Evolutionary conservation across 2,113 vertebrate species (phyloP).

Genomic region (Prinia subflava): DNA sequence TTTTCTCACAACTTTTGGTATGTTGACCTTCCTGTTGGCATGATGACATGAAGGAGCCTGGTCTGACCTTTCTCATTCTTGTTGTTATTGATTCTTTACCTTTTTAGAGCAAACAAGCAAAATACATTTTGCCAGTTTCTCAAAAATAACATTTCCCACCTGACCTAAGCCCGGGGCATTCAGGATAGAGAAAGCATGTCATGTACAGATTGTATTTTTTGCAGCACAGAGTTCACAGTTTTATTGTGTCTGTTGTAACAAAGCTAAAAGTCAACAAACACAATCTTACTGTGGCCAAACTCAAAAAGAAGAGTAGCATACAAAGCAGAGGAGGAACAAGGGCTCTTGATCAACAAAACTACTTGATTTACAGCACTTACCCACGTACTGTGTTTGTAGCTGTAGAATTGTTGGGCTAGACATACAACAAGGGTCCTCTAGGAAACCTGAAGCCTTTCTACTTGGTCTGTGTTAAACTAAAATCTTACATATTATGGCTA

Average conservation of each 20-base stretch:
- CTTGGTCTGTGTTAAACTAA: neutral
- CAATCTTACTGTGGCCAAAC: neutral
- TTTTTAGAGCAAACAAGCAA: constrained; percentile 16
- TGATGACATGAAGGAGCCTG: neutral
- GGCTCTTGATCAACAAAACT: neutral
- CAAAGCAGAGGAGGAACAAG: neutral
- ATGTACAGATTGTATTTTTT: neutral
- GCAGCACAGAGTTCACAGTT: neutral
- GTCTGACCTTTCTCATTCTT: constrained; percentile 7
- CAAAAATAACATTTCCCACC: neutral
- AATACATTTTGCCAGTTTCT: neutral
- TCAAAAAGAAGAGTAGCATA: neutral
- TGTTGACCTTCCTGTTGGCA: neutral
- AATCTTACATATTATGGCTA: neutral
- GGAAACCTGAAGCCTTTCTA: neutral
- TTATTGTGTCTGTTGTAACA: neutral
- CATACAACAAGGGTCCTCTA: neutral
- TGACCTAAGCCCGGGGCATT: neutral
- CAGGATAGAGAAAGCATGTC: neutral
- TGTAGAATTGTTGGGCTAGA: neutral
- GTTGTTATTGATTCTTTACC: constrained; percentile 9
- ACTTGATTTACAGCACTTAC: neutral
- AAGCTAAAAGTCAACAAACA: neutral
- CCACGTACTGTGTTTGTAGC: neutral
- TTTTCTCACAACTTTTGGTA: neutral